Evolutionary conservation across 2,888 invertebrate species (phyloP), one percentile per base, ranked within the genome.

Genomic region (Tenthredo scrophulariae): DNA sequence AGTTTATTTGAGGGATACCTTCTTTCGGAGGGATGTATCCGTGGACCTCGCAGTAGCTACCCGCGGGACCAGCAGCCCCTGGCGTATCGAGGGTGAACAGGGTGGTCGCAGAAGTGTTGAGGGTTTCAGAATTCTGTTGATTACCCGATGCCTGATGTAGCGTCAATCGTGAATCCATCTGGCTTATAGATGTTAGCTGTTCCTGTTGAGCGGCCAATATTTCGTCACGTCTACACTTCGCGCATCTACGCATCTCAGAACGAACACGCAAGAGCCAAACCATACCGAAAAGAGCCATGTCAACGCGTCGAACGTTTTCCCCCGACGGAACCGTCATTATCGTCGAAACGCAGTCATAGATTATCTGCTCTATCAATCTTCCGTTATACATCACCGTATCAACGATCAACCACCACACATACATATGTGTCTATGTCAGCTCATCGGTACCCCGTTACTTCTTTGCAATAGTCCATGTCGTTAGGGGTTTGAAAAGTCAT

Each of bases 261-360:
- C 97, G 96, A 94, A 97, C 96, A 91, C 97, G 96, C 93, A 97
- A 94, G 94, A 97, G 95, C 97, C 97, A 97, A 94, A 97, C 97
- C 96, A 97, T 96, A 94, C 97, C 97, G 95, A 97, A 97, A 91
- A 97, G 96, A 95, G 97, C 97, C 97, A 97, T 97, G 95, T 95
- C 96, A 94, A 94, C 94, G 92, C 86, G 87, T 86, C 90, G 90
- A 88, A 50, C 65, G 77, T 65, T 33, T 89, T 90, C 89, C 89
- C 89, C 89, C 91, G 91, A 91, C 90, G 91, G 90, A 92, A 93
- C 92, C 93, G 93, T 92, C 91, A 92, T 91, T 89, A 92, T 92
- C 92, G 91, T 90, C 87, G 89, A 87, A 89, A 90, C 91, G 88
- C 91, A 89, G 89, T 91, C 92, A 92, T 92, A 91, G 92, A 91